Percentiles rank a stretch among this genome's conserved stretches.
Conservation (phyloP, 2,113 vertebrate species). For the Calyptomena viridis region DNA sequence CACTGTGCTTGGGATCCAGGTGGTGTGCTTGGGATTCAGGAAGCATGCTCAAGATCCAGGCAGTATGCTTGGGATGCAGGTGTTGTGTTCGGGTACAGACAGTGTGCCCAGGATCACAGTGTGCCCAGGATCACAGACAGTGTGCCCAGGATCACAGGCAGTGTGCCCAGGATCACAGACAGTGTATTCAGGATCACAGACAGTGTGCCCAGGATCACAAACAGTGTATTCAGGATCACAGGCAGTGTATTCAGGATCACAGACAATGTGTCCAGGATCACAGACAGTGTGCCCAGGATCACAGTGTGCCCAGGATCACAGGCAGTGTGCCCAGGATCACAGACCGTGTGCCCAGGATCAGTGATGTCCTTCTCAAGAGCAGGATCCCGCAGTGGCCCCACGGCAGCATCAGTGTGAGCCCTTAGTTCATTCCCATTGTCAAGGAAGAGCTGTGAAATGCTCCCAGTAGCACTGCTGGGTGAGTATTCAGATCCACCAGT, state of each 20-base stretch:
- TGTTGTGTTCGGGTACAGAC: not conserved
- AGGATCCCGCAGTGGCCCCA: not conserved
- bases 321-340: not conserved
- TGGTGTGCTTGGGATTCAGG: not conserved
- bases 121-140: not conserved
- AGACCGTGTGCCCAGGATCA: not conserved
- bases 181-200: too few relatives aligned
- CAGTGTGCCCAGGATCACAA: not conserved
- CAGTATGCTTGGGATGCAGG: too few relatives aligned
- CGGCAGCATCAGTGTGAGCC: not conserved
- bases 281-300: not conserved
- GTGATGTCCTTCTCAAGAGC: not conserved
- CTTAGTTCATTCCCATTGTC: rapidly evolving
- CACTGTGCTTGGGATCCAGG: not conserved
- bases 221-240: not conserved
- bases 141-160: not conserved
- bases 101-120: not conserved
- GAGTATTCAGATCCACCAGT: not conserved
- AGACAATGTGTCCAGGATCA: not conserved
- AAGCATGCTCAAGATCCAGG: not conserved
- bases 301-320: not conserved
- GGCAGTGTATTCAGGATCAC: not conserved
- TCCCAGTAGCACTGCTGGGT: not conserved
- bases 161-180: not conserved
- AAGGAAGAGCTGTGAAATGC: not conserved